Evolutionary conservation across 2,113 vertebrate species (phyloP), one percentile per base, ranked within the genome.

Genomic region (Albula goreensis): DNA sequence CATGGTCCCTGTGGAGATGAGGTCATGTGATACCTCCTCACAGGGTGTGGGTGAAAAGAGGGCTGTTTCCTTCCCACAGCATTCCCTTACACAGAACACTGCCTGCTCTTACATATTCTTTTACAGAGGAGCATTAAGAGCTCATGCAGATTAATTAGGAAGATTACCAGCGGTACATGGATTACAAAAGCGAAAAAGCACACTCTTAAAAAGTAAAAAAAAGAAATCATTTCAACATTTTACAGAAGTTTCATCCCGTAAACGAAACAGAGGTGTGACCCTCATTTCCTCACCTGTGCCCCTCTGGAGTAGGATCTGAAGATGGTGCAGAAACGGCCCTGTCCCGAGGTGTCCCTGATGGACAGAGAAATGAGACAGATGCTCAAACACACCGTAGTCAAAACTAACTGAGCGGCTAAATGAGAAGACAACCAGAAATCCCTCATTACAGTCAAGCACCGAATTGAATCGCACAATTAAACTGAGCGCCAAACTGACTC

Each of bases 281-380:
- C 53, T 12, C 4, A 80, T 77, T 4, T 87, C 9, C 95, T 95
- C 92, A 99, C 98, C 98, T 99, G 98, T 50, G 98, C 98, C 0
- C 98, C 98, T 41, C 98, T 96, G 83, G 98, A 99, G 88, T 99
- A 99, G 11, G 98, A 99, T 89, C 98, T 96, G 89, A 99, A 99
- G 94, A 99, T 99, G 90, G 98, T 99, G 89, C 98, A 99, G 95
- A 99, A 99, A 86, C 98, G 93, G 57, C 98, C 98, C 92, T 99
- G 98, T 83, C 98, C 98, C 0, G 98, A 99, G 0, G 98, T 99
- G 93, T 99, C 98, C 98, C 98, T 99, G 95, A 86, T 93, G 91
- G 50, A 92, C 85, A 94, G 50, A 89, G 86, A 90, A 0, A 88
- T n/a, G 1, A 86, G 1, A 85, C 60, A 87, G 78, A 77, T 25